phyloP scores from a whole-genome alignment of 2,797 vertebrate species.

The Kryptopterus vitreolus region DNA sequence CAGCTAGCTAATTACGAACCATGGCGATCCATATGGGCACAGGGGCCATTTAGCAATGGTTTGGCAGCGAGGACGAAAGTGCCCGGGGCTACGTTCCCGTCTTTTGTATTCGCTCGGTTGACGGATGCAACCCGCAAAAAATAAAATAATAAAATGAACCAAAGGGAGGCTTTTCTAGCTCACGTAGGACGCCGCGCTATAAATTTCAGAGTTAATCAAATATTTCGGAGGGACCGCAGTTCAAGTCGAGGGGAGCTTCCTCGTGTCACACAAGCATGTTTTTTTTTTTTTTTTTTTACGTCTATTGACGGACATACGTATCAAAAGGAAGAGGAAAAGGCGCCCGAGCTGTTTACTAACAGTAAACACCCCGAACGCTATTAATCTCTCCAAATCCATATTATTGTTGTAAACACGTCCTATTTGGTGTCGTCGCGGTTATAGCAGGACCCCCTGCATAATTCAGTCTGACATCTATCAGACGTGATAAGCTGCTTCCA shows the following conservation, averaged over 20 bases:
- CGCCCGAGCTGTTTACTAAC: slow-evolving; percentile 13
- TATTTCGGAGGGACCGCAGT: slow-evolving; percentile 51
- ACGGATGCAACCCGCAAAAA: slow-evolving; percentile 60
- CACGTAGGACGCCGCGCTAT: slow-evolving; percentile 52
- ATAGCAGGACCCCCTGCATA: slow-evolving; percentile 16
- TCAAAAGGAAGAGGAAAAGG: not conserved
- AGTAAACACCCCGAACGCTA: slow-evolving; percentile 29
- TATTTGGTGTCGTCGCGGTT: slow-evolving; percentile 11
- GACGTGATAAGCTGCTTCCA: slow-evolving; percentile 17
- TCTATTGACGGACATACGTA: slow-evolving; percentile 8
- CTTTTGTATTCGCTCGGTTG: slow-evolving; percentile 69
- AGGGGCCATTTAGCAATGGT: slow-evolving; percentile 45
- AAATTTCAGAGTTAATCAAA: slow-evolving; percentile 62
- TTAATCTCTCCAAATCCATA: slow-evolving; percentile 34
- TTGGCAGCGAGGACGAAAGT: slow-evolving; percentile 61
- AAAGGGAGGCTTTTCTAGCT: slow-evolving; percentile 60
- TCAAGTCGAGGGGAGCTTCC: slow-evolving; percentile 43
- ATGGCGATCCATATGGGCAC: slow-evolving; percentile 48
- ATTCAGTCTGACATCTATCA: slow-evolving; percentile 29
- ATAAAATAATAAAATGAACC: slow-evolving; percentile 59
- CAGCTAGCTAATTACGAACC: slow-evolving; percentile 35
- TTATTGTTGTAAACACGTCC: slow-evolving; percentile 20
- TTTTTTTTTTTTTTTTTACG: no score
- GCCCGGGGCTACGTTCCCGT: slow-evolving; percentile 50
- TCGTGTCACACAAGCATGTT: slow-evolving; percentile 8